Conservation (phyloP, 2,888 invertebrate genomes). For the Falcaria lacertinaria region DNA sequence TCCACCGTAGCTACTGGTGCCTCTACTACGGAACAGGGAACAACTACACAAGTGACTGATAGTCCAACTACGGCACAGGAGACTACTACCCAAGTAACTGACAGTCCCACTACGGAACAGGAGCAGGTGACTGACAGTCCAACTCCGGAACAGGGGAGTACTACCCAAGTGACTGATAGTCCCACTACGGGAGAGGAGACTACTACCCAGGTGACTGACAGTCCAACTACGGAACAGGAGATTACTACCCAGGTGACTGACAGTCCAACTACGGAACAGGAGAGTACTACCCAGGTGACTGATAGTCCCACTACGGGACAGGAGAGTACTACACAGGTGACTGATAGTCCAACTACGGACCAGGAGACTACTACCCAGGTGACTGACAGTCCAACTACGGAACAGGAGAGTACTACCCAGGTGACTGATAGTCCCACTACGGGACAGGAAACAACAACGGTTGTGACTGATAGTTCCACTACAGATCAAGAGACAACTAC, state of each 20-base stretch:
- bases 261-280: background rate
- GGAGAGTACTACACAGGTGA: conserved; percentile 1
- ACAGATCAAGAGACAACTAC: conserved; percentile 1
- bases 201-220: background rate
- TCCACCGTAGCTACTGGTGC: too few relatives aligned
- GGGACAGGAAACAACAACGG: background rate
- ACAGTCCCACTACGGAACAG: background rate
- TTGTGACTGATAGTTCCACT: background rate
- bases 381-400: background rate
- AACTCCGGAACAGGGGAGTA: background rate
- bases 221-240: background rate
- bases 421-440: conserved; percentile 7
- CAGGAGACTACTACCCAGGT: background rate
- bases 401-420: background rate
- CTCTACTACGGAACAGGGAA: background rate
- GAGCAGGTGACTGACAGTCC: background rate
- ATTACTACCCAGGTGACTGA: conserved; percentile 1
- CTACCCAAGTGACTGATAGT: background rate
- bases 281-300: background rate
- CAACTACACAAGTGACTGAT: background rate
- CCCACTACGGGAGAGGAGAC: background rate
- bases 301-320: background rate
- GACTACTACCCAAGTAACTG: background rate
- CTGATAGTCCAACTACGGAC: conserved; percentile 6
- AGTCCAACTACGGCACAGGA: background rate